Conservation (phyloP, 2,888 invertebrate species). For the Zaprionus bogoriensis region DNA sequence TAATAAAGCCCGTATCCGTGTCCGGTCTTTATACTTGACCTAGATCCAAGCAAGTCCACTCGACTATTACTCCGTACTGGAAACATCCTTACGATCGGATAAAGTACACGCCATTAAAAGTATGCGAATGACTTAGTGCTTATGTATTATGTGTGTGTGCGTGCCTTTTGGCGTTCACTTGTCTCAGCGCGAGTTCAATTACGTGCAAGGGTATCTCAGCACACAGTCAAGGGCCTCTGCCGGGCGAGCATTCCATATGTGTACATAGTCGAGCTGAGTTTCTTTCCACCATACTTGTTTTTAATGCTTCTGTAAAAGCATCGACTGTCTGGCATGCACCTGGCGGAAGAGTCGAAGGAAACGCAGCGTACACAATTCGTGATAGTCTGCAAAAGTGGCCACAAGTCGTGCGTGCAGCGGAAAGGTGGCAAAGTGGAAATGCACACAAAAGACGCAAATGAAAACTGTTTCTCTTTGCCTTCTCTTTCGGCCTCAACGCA, state of each 20-base stretch:
- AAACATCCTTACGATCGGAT: no score
- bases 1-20: background rate
- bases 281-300: slow-evolving; percentile 1
- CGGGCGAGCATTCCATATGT: background rate
- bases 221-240: background rate
- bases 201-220: background rate
- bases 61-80: no score
- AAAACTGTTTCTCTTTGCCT: slow-evolving; percentile 39
- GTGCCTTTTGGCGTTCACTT: background rate
- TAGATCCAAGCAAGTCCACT: no score
- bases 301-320: slow-evolving; percentile 33
- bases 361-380: slow-evolving; percentile 18
- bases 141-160: background rate
- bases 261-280: background rate
- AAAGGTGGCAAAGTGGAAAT: slow-evolving; percentile 36
- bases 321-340: slow-evolving; percentile 20
- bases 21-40: no score
- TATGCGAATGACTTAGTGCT: background rate
- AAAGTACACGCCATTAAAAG: background rate
- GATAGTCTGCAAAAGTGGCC: slow-evolving; percentile 46
- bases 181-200: background rate
- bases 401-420: slow-evolving; percentile 51
- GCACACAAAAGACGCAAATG: slow-evolving; percentile 48
- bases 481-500: slow-evolving; percentile 15
- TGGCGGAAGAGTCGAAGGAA: slow-evolving; percentile 22